Percentiles rank a stretch among this genome's conserved stretches.
Conservation (phyloP, 2,888 invertebrate genomes). For the Nineta flava region DNA sequence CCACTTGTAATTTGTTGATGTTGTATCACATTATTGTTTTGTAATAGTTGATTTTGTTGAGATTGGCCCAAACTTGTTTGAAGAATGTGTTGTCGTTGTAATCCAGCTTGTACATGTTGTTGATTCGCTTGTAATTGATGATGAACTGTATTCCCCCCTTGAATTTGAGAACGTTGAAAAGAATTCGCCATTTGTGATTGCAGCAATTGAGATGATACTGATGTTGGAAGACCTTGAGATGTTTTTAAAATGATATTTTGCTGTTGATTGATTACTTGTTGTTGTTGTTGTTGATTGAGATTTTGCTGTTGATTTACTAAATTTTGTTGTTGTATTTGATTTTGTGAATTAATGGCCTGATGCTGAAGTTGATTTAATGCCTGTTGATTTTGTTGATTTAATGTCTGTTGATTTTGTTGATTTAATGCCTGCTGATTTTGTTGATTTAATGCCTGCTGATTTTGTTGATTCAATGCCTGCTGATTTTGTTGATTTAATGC, state of each 20-base stretch:
- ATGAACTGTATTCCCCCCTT: constrained; percentile 18
- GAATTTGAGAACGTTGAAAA: constrained; percentile 20
- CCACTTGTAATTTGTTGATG: constrained; percentile 8
- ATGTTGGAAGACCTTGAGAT: background rate
- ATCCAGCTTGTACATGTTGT: constrained; percentile 15
- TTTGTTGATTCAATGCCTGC: constrained; percentile 16
- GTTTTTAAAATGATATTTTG: constrained; percentile 5
- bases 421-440: constrained; percentile 15
- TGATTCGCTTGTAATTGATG: constrained; percentile 16
- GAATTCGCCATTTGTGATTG: constrained; percentile 17
- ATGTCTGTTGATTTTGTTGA: constrained; percentile 14
- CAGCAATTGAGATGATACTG: background rate
- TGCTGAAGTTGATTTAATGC: constrained; percentile 11
- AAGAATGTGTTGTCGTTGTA: constrained; percentile 15
- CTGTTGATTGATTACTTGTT: background rate
- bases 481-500: constrained; percentile 11
- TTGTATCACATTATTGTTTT: constrained; percentile 7
- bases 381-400: constrained; percentile 8
- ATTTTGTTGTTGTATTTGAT: constrained; percentile 13
- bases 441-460: constrained; percentile 8
- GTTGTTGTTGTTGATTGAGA: constrained; percentile 8
- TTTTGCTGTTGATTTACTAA: constrained; percentile 15
- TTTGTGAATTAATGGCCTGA: background rate
- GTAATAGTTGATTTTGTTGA: constrained; percentile 11
- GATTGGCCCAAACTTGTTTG: constrained; percentile 14